Percentiles rank a stretch among this genome's conserved stretches.
phyloP scores from a whole-genome alignment of 2,797 vertebrate genomes.

The Acropternis orthonyx region DNA sequence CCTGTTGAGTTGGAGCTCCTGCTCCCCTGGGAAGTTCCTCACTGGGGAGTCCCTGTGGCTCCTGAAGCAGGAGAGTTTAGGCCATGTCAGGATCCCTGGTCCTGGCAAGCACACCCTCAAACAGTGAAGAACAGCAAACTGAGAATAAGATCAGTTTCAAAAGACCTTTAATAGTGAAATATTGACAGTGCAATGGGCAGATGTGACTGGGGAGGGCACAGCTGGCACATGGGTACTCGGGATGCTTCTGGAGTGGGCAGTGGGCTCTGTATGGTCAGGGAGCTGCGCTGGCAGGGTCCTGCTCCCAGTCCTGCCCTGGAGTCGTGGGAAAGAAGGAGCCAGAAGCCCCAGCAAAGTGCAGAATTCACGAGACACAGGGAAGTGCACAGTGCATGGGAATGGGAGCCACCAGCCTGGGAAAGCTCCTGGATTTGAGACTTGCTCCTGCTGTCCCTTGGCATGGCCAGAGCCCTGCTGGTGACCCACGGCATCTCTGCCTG shows the following conservation, averaged over 20 bases:
- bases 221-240: background rate
- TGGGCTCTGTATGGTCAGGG: background rate
- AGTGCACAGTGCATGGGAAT: accelerated
- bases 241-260: background rate
- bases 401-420: background rate
- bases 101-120: background rate
- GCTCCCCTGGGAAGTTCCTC: background rate
- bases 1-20: background rate
- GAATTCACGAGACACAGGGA: background rate
- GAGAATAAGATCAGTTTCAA: background rate
- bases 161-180: background rate
- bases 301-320: background rate
- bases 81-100: background rate
- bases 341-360: background rate
- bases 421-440: background rate
- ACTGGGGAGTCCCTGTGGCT: background rate
- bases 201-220: background rate
- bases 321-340: background rate
- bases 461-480: background rate
- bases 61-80: background rate
- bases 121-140: background rate
- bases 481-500: background rate
- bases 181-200: background rate
- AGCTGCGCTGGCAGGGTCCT: background rate
- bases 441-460: background rate